phyloP scores from a whole-genome alignment of 2,113 vertebrate species.

The Halcyon senegalensis region DNA sequence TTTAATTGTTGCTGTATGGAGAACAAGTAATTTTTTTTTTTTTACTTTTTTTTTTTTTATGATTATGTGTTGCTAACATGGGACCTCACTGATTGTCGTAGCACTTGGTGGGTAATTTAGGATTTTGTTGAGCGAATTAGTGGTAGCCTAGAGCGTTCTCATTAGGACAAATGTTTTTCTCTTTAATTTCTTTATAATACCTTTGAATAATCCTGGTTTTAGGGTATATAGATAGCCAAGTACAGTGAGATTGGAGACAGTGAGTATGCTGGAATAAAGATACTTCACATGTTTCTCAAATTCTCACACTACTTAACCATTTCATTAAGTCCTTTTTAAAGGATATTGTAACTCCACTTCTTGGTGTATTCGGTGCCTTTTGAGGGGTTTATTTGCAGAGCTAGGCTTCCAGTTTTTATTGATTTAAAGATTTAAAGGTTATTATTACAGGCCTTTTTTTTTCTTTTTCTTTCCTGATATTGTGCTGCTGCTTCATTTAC shows the following conservation, averaged over 20 bases:
- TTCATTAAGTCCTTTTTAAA: slow-evolving; percentile 36
- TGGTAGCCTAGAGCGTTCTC: not conserved
- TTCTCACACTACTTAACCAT: slow-evolving; percentile 45
- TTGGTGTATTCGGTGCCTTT: slow-evolving; percentile 63
- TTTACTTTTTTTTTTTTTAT: not conserved
- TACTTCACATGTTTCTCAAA: slow-evolving; percentile 16
- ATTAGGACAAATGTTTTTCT: not conserved
- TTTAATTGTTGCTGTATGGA: not conserved
- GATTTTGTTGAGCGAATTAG: not conserved
- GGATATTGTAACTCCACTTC: slow-evolving; percentile 31
- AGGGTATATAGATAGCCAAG: not conserved
- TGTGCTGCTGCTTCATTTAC: slow-evolving; percentile 35
- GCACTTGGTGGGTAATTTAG: not conserved
- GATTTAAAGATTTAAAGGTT: slow-evolving; percentile 49
- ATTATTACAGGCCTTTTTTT: not conserved
- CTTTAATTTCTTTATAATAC: slow-evolving; percentile 20
- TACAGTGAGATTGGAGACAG: slow-evolving; percentile 3
- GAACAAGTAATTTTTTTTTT: not conserved
- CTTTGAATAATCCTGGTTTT: slow-evolving; percentile 42
- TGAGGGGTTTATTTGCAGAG: slow-evolving; percentile 61
- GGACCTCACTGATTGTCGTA: not conserved
- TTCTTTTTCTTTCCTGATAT: not conserved
- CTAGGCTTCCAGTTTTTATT: slow-evolving; percentile 64
- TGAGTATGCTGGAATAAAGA: not conserved
- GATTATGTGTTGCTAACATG: not conserved